A percentile compares a stretch with the other conserved stretches of the same genome.
These are phyloP conservation scores for Ischnus inquisitorius DNA, from an alignment of 2,888 invertebrate genomes.

Conservation along the genomic window DNA sequence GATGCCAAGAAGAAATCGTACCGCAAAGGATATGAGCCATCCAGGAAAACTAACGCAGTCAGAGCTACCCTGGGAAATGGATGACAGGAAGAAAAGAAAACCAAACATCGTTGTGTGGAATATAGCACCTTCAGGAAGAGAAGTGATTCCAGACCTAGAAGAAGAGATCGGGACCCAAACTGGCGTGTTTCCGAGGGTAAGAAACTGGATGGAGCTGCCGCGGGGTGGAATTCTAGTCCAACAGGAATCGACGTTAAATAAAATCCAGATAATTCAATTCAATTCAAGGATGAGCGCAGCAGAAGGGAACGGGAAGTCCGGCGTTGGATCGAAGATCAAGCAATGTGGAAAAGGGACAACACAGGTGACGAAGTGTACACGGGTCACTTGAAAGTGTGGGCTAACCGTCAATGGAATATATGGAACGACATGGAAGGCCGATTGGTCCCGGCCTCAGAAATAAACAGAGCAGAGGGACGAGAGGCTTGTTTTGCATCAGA, in stretches of 20 bases:
- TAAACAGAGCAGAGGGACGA: background rate
- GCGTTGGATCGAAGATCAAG: slow-evolving; percentile 1
- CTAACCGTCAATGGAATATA: slow-evolving; percentile 1
- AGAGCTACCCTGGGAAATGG: background rate
- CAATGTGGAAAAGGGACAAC: background rate
- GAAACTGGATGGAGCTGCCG: background rate
- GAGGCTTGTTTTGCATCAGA: background rate
- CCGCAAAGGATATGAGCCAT: background rate
- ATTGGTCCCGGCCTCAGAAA: background rate
- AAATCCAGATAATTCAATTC: background rate
- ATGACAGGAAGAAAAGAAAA: background rate
- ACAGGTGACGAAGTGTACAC: background rate
- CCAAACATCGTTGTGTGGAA: background rate
- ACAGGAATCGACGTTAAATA: background rate
- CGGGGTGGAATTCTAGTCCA: background rate
- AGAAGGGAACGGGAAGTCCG: slow-evolving; percentile 10
- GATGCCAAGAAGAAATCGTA: background rate
- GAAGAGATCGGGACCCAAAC: slow-evolving; percentile 1
- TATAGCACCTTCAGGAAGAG: background rate
- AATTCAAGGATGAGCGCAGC: slow-evolving; percentile 13
- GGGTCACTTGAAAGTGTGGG: background rate
- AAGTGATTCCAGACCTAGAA: slow-evolving; percentile 1
- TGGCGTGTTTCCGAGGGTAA: background rate
- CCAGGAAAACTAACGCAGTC: background rate
- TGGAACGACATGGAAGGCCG: background rate